phyloP scores from a whole-genome alignment of 2,888 invertebrate genomes.

The Sphaerophoria taeniata region DNA sequence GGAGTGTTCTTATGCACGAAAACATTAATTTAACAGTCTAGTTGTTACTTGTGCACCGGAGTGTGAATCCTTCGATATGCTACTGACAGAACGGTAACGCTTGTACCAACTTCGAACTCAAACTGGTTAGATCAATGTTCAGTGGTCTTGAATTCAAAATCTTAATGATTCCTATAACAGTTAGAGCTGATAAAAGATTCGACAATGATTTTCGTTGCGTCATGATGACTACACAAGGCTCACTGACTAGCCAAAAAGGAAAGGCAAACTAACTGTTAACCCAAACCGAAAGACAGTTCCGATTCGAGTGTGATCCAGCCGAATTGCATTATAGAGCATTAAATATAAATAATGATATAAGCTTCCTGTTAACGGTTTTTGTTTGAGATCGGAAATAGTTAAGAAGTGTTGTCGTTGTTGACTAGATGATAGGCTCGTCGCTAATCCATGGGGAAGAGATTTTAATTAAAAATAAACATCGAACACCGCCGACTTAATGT shows the following conservation, averaged over 20 bases:
- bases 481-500: neutral
- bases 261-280: constrained; percentile 13
- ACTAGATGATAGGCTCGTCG: no score
- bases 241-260: neutral
- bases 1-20: no score
- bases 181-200: neutral
- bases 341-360: neutral
- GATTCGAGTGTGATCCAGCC: neutral
- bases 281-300: neutral
- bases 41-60: no score
- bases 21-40: no score
- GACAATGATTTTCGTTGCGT: no score
- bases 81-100: no score
- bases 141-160: neutral
- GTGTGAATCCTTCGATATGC: no score
- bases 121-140: neutral
- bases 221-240: no score
- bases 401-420: neutral
- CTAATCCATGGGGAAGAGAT: neutral
- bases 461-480: neutral
- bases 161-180: neutral
- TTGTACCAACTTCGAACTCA: neutral
- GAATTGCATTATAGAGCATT: neutral
- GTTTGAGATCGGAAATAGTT: neutral
- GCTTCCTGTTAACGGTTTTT: constrained; percentile 26